Evolutionary conservation across 2,888 invertebrate genomes (phyloP), one percentile per base, ranked within the genome.

Genomic region (Drosophila prolongata): DNA sequence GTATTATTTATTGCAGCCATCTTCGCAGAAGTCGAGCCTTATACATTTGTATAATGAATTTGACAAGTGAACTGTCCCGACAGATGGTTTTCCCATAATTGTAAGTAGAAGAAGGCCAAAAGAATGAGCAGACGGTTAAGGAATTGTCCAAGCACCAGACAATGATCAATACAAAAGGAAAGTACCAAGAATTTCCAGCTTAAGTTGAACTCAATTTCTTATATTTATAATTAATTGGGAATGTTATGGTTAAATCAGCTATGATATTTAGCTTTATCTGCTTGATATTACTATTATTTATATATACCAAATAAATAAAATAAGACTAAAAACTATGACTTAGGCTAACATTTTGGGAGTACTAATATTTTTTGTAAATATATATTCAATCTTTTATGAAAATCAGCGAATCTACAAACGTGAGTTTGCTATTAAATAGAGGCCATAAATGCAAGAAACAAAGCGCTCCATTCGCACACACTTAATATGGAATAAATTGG

Each of bases 11-110:
- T 87, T 80, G 72, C 75, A 62, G 38, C 58, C 83, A 72, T 79
- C 72, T 64, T 42, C 38, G 6, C 49, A 38, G 40, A 55, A 47
- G 49, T 50, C 40, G 64, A 40, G 59, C 42, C 58, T 56, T 42
- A 58, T 57, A 64, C 83, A 86, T 79, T 80, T 85, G 80, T 77
- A 37, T 86, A 85, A 80, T 80, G 80, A 85, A 80, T 85, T 82
- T 59, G 71, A 77, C 79, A 75, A 65, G 66, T 52, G 62, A 76
- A 78, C 84, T 70, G 72, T 67, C 50, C 62, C 50, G 53, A 58
- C 75, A 80, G 78, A 76, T 78, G 84, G 59, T 75, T 65, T 47
- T 19, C 11, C 58, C 43, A 60, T 80, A 84, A 80, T 76, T 84
- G 62, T 3, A n/a, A 4, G 1, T 3, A n/a, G 9, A 24, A 13